A percentile compares a stretch with the other conserved stretches of the same genome.
Conservation (phyloP, 2,113 vertebrate species). For the Tiliqua scincoides region DNA sequence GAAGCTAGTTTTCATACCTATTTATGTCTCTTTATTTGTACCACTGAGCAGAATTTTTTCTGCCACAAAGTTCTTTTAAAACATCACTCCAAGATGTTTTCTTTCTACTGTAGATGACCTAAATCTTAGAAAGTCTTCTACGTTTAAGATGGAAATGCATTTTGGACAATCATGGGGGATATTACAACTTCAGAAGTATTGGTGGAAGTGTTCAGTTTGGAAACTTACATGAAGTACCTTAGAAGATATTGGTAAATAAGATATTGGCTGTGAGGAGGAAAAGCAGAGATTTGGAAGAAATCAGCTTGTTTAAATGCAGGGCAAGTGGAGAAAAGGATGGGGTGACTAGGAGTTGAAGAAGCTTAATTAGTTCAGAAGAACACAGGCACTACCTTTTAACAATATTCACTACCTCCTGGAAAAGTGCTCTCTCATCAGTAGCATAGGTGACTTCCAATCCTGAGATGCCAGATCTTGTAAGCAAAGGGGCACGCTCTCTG, state of each 20-base stretch:
- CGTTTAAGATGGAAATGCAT: conserved; percentile 28
- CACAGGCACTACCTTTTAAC: conserved; percentile 87
- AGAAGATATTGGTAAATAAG: conserved; percentile 60
- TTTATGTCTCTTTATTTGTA: conserved; percentile 20
- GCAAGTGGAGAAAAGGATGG: conserved; percentile 54
- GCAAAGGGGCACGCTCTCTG: conserved; percentile 85
- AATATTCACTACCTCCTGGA: conserved; percentile 87
- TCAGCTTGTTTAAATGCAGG: conserved; percentile 58
- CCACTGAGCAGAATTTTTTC: conserved; percentile 2
- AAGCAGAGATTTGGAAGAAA: conserved; percentile 63
- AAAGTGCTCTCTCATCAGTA: conserved; percentile 90
- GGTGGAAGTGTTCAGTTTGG: conserved; percentile 43
- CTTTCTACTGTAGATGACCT: conserved; percentile 24
- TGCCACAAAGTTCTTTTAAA: conserved; percentile 39
- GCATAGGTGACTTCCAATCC: conserved; percentile 91
- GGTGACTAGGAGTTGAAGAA: conserved; percentile 55
- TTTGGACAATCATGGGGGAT: conserved; percentile 43
- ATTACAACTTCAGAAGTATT: conserved; percentile 34
- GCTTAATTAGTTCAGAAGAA: conserved; percentile 66
- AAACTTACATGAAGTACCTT: conserved; percentile 56
- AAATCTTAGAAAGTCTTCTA: neutral
- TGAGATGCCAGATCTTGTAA: conserved; percentile 92
- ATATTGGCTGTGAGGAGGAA: conserved; percentile 58
- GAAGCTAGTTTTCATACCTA: conserved; percentile 14
- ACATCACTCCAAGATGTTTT: conserved; percentile 9